These are phyloP conservation scores for Bujurquina vittata DNA, from an alignment of 2,113 vertebrate species.

Conservation along the genomic window DNA sequence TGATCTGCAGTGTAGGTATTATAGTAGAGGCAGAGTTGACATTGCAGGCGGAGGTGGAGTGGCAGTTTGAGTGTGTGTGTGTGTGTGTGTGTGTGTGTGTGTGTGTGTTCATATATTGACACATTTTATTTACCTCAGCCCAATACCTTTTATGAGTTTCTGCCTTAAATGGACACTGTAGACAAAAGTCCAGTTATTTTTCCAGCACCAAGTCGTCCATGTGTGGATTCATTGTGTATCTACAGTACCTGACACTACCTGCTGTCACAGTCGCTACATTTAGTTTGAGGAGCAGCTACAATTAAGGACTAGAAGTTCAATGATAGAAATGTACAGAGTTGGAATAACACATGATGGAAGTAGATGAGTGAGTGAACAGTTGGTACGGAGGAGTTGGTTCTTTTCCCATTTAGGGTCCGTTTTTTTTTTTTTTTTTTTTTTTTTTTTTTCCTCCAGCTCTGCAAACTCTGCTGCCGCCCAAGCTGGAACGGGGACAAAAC, in stretches of 20 bases:
- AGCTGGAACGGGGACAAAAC: background rate
- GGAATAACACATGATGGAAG: background rate
- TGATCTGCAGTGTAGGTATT: background rate
- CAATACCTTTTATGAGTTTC: background rate
- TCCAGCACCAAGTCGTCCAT: background rate
- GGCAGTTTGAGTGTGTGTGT: background rate
- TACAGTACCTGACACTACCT: background rate
- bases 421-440: background rate
- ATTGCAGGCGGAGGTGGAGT: background rate
- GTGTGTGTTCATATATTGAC: background rate
- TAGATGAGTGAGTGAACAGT: background rate
- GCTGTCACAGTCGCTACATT: background rate
- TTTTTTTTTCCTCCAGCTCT: background rate
- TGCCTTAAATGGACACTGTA: slow-evolving; percentile 5
- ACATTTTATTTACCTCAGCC: background rate
- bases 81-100: background rate
- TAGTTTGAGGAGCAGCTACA: background rate
- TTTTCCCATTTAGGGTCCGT: background rate
- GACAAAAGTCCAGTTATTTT: background rate
- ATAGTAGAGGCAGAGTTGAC: background rate
- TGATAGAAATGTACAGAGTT: background rate
- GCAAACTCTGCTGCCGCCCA: background rate
- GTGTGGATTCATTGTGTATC: background rate
- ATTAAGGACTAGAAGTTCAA: background rate
- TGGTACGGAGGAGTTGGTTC: slow-evolving; percentile 16